Evolutionary conservation across 2,888 invertebrate species (phyloP).

Genomic region (Euphydryas editha): DNA sequence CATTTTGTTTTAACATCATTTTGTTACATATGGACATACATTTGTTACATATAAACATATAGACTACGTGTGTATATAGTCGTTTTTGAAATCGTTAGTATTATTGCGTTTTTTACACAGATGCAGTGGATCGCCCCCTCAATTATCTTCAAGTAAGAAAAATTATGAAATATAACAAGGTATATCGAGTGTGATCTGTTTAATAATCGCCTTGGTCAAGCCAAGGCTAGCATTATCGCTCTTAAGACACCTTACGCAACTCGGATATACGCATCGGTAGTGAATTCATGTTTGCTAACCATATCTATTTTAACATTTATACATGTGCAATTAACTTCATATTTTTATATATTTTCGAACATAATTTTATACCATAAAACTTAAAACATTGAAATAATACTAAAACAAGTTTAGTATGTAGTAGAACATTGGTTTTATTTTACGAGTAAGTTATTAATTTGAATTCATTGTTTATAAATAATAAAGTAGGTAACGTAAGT

Average conservation of each 20-base stretch:
- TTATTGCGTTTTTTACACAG: too few species aligned
- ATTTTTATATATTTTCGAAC: background rate
- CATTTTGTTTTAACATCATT: too few species aligned
- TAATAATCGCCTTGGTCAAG: conserved; percentile 59
- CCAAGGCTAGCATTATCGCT: conserved; percentile 63
- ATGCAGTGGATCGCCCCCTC: too few species aligned
- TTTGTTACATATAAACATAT: too few species aligned
- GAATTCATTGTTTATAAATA: too few species aligned
- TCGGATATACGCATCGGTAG: conserved; percentile 66
- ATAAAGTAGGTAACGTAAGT: too few species aligned
- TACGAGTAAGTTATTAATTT: too few species aligned
- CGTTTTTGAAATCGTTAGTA: too few species aligned
- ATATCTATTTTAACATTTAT: conserved; percentile 25
- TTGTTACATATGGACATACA: too few species aligned
- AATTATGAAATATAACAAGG: conserved; percentile 20
- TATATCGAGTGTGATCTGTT: conserved; percentile 45
- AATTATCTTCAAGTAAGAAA: conserved; percentile 15
- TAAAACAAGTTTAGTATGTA: too few species aligned
- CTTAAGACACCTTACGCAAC: conserved; percentile 62
- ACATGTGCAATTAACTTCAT: conserved; percentile 6
- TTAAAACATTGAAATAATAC: background rate
- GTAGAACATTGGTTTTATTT: too few species aligned
- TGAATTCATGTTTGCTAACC: conserved; percentile 29
- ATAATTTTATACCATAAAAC: background rate
- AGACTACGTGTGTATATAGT: too few species aligned